A percentile compares a stretch with the other conserved stretches of the same genome.
phyloP scores from a whole-genome alignment of 2,113 vertebrate genomes.

The Nothocercus julius region DNA sequence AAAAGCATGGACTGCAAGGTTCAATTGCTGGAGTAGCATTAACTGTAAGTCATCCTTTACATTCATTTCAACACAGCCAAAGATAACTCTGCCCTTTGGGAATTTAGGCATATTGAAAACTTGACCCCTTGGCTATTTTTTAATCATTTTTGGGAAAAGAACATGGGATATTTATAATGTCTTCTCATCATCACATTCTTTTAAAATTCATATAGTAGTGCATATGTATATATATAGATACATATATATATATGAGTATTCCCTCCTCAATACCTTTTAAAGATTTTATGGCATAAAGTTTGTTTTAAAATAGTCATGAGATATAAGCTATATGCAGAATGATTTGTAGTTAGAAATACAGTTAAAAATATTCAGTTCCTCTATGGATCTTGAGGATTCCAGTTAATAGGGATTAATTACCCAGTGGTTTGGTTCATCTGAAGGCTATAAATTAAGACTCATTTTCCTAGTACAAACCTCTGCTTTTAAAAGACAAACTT shows the following conservation, averaged over 20 bases:
- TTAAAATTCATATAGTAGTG: background rate
- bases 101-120: background rate
- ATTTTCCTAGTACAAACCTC: background rate
- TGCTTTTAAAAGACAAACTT: background rate
- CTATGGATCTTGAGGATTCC: background rate
- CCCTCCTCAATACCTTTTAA: background rate
- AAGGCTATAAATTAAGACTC: background rate
- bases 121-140: accelerated
- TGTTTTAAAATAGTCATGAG: background rate
- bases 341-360: background rate
- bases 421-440: background rate
- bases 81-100: background rate
- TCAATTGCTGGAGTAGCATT: background rate
- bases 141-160: background rate
- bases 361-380: background rate
- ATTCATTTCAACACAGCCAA: background rate
- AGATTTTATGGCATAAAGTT: background rate
- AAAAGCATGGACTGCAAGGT: background rate
- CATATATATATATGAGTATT: no score
- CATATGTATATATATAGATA: no score
- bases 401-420: background rate
- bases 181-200: background rate
- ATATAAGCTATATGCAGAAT: background rate
- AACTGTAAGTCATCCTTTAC: background rate
- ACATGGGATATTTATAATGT: background rate